Evolutionary conservation across 2,797 vertebrate species (phyloP), one percentile per base, ranked within the genome.

Genomic region (Adelosebastes latens): DNA sequence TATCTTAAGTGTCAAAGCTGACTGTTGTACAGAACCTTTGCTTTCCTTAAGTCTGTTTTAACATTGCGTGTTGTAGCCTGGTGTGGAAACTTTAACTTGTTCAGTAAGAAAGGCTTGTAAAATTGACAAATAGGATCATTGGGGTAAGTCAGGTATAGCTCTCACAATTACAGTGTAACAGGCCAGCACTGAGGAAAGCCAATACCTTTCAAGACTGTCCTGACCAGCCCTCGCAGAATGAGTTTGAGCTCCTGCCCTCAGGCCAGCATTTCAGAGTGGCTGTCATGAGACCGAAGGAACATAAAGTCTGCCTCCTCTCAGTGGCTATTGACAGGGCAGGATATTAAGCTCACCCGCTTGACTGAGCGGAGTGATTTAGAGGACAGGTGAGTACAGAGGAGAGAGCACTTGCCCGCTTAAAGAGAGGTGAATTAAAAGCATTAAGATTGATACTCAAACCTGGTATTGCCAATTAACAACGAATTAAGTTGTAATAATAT

Each of bases 281-380:
- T 87, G 83, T 90, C 90, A 87, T 81, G 88, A 93, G 88, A 93
- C 81, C 58, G 6, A 63, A 75, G 72, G 65, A 80, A 87, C 84
- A 89, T 75, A 87, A 88, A 89, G 84, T 72, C 78, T 76, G 72
- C 71, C 65, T 87, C 62, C 76, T 80, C 75, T 83, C 79, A 63
- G 72, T 52, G 62, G 71, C 81, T 82, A 87, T 88, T 84, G 88
- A 91, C 90, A 89, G 70, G 76, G 52, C 77, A 72, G 80, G 85
- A 86, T 90, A 87, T 92, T 80, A 88, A 81, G 81, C 77, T 75
- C 61, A 77, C 32, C 60, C 53, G 31, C 62, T 79, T 74, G 72
- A 85, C 83, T 75, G 71, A 80, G 81, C n/a, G 32, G 66, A 84
- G 74, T 88, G 80, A 87, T 84, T 92, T 79, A 81, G 81, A 87